These are phyloP conservation scores for Celastrina argiolus DNA, from an alignment of 2,888 invertebrate species.

Conservation along the genomic window DNA sequence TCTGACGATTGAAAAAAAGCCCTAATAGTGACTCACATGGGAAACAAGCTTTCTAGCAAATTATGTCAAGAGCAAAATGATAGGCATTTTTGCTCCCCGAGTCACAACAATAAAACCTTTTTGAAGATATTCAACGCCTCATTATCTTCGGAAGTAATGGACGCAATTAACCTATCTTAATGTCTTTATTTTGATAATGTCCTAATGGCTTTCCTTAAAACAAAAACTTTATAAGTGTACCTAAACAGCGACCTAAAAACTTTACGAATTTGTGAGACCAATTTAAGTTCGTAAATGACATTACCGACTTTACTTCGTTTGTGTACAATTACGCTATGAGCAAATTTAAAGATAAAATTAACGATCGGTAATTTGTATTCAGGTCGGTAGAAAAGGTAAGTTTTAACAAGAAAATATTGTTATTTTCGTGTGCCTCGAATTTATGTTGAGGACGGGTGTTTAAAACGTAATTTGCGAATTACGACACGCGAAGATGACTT, in stretches of 20 bases:
- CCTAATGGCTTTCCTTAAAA: conserved; percentile 9
- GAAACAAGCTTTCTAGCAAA: background rate
- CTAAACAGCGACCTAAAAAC: background rate
- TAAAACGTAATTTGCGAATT: background rate
- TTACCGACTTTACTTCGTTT: background rate
- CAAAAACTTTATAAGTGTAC: background rate
- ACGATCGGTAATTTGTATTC: conserved; percentile 14
- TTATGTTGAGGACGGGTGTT: background rate
- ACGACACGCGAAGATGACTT: background rate
- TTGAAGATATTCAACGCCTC: background rate
- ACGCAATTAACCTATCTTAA: conserved; percentile 20
- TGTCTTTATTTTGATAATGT: conserved; percentile 18
- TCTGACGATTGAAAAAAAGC: too few species aligned
- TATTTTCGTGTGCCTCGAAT: background rate
- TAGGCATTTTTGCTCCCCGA: background rate
- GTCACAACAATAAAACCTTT: conserved; percentile 15
- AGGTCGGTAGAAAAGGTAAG: background rate
- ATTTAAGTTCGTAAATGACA: background rate
- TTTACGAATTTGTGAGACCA: background rate
- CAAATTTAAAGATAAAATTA: conserved; percentile 8
- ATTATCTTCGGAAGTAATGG: conserved; percentile 10
- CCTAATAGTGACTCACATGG: background rate
- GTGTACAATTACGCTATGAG: background rate
- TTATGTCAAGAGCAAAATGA: background rate
- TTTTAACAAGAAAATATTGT: conserved; percentile 6